Conservation (phyloP, 2,888 invertebrate species). For the Siphlonurus alternatus region DNA sequence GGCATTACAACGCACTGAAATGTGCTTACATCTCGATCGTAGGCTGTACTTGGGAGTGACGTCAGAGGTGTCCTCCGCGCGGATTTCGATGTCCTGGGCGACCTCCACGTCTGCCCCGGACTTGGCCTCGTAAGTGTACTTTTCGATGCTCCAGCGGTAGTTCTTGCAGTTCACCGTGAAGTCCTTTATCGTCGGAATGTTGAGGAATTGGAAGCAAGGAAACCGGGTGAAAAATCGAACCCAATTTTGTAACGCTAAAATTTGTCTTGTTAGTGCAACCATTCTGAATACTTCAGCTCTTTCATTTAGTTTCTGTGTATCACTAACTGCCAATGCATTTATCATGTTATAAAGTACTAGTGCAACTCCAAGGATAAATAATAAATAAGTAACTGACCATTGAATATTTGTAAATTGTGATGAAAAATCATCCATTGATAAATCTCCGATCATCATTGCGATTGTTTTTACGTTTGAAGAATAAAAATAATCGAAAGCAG, state of each 20-base stretch:
- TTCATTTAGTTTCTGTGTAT: background rate
- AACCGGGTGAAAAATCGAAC: background rate
- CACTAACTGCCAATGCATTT: background rate
- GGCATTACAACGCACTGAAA: background rate
- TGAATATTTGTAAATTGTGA: background rate
- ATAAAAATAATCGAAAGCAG: background rate
- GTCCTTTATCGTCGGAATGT: background rate
- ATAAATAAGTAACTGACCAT: background rate
- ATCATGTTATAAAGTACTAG: background rate
- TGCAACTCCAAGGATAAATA: background rate
- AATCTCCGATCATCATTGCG: background rate
- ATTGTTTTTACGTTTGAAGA: background rate
- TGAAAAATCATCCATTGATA: background rate
- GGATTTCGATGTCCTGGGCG: background rate
- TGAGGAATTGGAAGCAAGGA: background rate
- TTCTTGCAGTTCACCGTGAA: background rate
- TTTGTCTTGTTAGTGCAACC: background rate
- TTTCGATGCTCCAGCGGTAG: background rate
- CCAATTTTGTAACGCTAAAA: background rate
- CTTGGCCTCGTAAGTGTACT: background rate
- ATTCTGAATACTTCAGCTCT: background rate
- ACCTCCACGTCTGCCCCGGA: background rate
- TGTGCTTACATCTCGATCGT: background rate
- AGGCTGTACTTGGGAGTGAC: background rate
- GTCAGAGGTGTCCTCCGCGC: background rate